Percentiles rank a stretch among this genome's conserved stretches.
These are phyloP conservation scores for Apotomis betuletana DNA, from an alignment of 2,888 invertebrate species.

Conservation along the genomic window DNA sequence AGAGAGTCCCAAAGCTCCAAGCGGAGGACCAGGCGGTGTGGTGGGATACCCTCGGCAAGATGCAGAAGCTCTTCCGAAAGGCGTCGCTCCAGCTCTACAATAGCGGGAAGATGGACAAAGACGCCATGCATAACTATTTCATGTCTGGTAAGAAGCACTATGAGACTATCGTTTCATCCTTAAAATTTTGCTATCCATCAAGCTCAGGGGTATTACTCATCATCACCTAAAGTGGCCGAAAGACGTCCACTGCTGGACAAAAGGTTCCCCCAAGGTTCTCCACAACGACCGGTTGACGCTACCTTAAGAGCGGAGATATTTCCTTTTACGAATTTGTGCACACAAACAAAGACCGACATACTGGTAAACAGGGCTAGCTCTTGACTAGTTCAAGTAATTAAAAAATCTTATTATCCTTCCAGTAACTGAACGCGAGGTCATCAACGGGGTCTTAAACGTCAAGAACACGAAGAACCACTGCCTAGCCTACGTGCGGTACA, in stretches of 20 bases:
- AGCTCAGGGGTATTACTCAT: too few species aligned
- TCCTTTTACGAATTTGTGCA: too few species aligned
- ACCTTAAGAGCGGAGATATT: too few species aligned
- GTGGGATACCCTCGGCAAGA: constrained; percentile 98
- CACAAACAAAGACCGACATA: too few species aligned
- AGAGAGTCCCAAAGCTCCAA: constrained; percentile 97
- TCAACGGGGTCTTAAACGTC: constrained; percentile 96
- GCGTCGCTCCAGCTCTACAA: constrained; percentile 94
- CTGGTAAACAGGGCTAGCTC: too few species aligned
- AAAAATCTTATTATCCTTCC: constrained; percentile 45
- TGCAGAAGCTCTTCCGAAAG: constrained; percentile 97
- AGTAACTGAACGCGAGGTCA: constrained; percentile 99
- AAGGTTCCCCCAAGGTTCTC: too few species aligned
- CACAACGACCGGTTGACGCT: too few species aligned
- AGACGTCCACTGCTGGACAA: too few species aligned
- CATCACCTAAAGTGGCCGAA: too few species aligned
- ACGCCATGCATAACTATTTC: constrained; percentile 98
- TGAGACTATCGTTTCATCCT: too few species aligned
- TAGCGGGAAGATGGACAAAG: constrained; percentile 93
- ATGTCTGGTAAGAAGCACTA: constrained; percentile 86
- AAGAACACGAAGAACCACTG: constrained; percentile 98
- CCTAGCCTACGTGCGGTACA: constrained; percentile 96
- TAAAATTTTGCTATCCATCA: too few species aligned
- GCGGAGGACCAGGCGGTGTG: constrained; percentile 98
- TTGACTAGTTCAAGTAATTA: too few species aligned